Conservation (phyloP, 2,113 vertebrate species). For the Triplophysa rosa region DNA sequence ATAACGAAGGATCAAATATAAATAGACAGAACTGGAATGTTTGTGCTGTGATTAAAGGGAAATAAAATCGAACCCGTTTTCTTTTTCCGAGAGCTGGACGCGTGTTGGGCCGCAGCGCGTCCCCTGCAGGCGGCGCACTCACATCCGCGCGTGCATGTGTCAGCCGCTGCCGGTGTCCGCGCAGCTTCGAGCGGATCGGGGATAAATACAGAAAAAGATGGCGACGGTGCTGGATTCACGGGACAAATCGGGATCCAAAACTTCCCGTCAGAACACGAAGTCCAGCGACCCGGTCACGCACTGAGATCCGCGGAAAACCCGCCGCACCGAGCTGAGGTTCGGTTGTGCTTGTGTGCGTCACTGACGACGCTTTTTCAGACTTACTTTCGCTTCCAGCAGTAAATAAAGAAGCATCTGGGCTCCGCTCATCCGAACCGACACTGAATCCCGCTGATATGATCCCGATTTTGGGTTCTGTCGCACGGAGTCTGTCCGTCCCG, state of each 20-base stretch:
- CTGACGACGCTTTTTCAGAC: neutral
- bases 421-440: slow-evolving; percentile 6
- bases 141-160: neutral
- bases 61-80: no score
- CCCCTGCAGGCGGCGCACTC: neutral
- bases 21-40: neutral
- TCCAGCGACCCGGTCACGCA: slow-evolving; percentile 6
- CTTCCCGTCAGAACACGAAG: slow-evolving; percentile 51
- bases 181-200: slow-evolving; percentile 63
- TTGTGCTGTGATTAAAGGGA: no score
- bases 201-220: slow-evolving; percentile 71
- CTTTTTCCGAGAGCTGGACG: no score
- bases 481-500: slow-evolving; percentile 52
- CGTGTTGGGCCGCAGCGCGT: neutral
- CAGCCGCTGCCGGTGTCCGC: no score
- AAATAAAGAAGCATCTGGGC: neutral
- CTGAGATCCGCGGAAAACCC: slow-evolving; percentile 1
- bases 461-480: neutral
- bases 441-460: slow-evolving; percentile 7
- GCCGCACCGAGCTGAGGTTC: neutral
- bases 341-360: neutral
- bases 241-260: slow-evolving; percentile 52
- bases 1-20: no score
- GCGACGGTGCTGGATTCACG: slow-evolving; percentile 62
- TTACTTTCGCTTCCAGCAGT: neutral